These are phyloP conservation scores for Eira barbara DNA, from an alignment of 2,113 vertebrate genomes.

Conservation along the genomic window DNA sequence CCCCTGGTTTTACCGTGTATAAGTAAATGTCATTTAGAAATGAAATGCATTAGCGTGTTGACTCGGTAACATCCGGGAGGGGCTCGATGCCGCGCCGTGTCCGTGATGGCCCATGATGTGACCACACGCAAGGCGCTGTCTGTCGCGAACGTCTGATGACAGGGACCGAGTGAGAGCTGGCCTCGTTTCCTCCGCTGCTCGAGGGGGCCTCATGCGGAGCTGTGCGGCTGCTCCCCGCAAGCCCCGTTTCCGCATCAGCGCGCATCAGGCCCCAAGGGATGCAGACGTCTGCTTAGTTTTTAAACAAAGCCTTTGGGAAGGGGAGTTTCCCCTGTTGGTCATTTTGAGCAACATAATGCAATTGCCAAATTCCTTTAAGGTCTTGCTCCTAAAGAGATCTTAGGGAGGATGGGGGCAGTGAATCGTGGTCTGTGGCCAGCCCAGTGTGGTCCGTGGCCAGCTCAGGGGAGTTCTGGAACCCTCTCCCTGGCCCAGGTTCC, in stretches of 20 bases:
- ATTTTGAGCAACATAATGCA: accelerated
- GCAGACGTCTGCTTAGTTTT: not conserved
- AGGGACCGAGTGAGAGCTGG: accelerated
- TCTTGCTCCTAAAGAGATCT: not conserved
- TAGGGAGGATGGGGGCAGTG: accelerated
- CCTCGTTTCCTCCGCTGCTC: not conserved
- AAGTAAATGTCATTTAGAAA: conserved; percentile 31
- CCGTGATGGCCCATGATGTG: not conserved
- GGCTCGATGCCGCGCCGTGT: accelerated
- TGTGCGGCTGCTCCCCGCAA: accelerated
- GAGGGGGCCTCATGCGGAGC: accelerated
- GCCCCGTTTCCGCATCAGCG: accelerated
- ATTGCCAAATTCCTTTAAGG: not conserved
- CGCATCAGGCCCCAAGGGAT: accelerated
- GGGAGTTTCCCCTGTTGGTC: not conserved
- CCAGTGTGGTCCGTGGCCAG: accelerated
- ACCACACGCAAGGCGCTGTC: accelerated
- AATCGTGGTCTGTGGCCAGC: accelerated
- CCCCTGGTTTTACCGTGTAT: not conserved
- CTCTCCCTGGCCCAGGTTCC: too few species aligned
- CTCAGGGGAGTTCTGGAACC: not conserved
- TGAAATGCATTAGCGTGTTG: not conserved
- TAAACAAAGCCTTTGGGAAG: not conserved
- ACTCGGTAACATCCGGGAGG: not conserved
- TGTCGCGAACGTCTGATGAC: not conserved